Conservation (phyloP, 1,140 invertebrate genomes). For the Meloidogyne hapla region DNA sequence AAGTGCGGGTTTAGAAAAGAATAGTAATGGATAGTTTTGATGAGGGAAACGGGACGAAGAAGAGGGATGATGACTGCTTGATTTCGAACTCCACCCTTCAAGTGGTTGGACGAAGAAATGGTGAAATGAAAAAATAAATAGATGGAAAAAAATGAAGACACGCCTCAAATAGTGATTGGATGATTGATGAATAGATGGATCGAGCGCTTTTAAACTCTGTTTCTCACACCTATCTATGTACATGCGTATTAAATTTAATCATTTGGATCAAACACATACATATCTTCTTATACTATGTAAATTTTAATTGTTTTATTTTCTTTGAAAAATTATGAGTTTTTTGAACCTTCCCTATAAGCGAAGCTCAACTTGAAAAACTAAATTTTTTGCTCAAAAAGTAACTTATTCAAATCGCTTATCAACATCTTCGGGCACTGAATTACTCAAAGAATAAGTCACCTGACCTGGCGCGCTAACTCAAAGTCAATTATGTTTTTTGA, state of each 20-base stretch:
- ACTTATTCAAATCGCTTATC: not conserved
- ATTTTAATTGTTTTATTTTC: too few species aligned
- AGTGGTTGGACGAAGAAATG: not conserved
- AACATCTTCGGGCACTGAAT: not conserved
- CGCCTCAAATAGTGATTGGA: not conserved
- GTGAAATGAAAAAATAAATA: not conserved
- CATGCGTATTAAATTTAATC: not conserved
- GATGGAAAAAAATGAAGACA: not conserved
- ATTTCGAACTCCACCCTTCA: not conserved
- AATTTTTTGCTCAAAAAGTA: not conserved
- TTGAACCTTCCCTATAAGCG: too few species aligned
- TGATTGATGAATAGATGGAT: not conserved
- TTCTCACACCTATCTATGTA: not conserved
- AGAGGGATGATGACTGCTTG: not conserved
- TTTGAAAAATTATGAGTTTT: too few species aligned
- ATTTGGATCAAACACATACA: not conserved
- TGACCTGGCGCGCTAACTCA: not conserved
- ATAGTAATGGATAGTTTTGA: conserved; percentile 2
- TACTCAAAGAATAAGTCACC: not conserved
- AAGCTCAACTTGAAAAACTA: not conserved
- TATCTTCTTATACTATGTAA: too few species aligned
- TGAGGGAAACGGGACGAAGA: not conserved
- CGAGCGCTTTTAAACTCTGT: not conserved
- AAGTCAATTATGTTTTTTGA: conserved; percentile 2
- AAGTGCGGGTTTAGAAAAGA: not conserved